Base-by-base conservation (phyloP, 2,888 invertebrate genomes). In the Cabera pusaria region DNA sequence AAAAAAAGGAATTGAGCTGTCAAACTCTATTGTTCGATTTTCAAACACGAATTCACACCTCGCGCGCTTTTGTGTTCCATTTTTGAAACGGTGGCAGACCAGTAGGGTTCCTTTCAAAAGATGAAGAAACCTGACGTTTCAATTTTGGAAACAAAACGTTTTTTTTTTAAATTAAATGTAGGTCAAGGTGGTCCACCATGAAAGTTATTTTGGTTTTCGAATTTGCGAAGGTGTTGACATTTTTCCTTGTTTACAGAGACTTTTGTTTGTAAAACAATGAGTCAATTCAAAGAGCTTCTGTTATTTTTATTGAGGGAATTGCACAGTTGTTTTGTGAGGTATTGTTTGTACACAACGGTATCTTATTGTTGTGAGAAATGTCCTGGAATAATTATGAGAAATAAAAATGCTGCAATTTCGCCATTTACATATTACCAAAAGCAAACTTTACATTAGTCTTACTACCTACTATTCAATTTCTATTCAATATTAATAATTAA, bases 1-100 rank as follows among this genome's bases (percentile, higher is more conserved):
- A 53, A 66, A 67, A 64, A 69, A 64, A 62, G 59, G 56, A 63
- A 76, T 70, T 64, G 72, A 69, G 64, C 73, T 72, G 74, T 75
- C 76, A 75, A 72, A 67, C 35, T 37, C 55, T 51, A 63, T 77
- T 77, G 76, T 77, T 68, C 61, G 52, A 62, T 58, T 60, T 67
- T 66, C 64, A 68, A 64, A 64, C 57, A 59, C 49, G 47, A 53
- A 56, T 62, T 69, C 66, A 62, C 67, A 65, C 68, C 69, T 68
- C 56, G 56, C 53, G 48, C 32, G 45, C 48, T 50, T 53, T 53
- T 49, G 54, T 50, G 19, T 44, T 42, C 37, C 28, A 42, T 33
- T 34, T 36, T 40, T 34, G 25, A 43, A 50, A 41, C 48, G 40
- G 50, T 53, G 51, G 51, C 53, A 32, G 35, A 53, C 6, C 52